Evolutionary conservation across 1,140 invertebrate genomes (phyloP).

Genomic region (Heterodera schachtii): DNA sequence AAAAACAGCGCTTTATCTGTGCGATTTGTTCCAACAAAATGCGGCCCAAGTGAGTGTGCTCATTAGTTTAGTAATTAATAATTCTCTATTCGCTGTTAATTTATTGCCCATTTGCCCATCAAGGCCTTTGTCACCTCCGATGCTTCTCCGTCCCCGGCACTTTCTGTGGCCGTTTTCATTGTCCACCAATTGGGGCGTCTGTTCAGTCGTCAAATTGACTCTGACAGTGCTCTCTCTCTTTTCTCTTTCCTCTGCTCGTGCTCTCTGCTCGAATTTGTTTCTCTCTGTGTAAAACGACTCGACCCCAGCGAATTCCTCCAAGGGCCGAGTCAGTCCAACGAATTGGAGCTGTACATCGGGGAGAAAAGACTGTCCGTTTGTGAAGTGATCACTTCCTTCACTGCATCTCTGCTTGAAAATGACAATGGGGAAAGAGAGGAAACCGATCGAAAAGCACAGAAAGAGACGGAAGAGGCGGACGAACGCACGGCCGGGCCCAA

Average conservation of each 20-base stretch:
- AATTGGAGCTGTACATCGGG: background rate
- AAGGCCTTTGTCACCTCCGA: background rate
- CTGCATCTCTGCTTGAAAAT: background rate
- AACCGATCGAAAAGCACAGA: background rate
- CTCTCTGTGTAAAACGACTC: background rate
- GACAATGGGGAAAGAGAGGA: background rate
- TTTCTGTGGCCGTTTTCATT: conserved; percentile 1
- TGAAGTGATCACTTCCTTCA: conserved; percentile 8
- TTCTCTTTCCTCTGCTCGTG: conserved; percentile 1
- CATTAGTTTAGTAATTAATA: no score
- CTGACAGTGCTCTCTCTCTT: background rate
- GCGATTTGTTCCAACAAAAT: background rate
- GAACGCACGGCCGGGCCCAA: no score
- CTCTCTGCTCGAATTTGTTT: conserved; percentile 7
- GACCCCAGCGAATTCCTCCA: background rate
- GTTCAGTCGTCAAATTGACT: background rate
- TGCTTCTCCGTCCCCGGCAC: background rate
- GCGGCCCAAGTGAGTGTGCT: background rate
- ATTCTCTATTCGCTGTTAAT: no score
- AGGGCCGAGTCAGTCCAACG: background rate
- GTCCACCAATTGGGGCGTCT: background rate
- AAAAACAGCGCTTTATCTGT: background rate
- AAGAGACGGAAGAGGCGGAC: background rate
- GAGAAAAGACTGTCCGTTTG: background rate
- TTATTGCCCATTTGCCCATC: no score